Evolutionary conservation across 2,888 invertebrate genomes (phyloP).

Genomic region (Galerucella pusilla): DNA sequence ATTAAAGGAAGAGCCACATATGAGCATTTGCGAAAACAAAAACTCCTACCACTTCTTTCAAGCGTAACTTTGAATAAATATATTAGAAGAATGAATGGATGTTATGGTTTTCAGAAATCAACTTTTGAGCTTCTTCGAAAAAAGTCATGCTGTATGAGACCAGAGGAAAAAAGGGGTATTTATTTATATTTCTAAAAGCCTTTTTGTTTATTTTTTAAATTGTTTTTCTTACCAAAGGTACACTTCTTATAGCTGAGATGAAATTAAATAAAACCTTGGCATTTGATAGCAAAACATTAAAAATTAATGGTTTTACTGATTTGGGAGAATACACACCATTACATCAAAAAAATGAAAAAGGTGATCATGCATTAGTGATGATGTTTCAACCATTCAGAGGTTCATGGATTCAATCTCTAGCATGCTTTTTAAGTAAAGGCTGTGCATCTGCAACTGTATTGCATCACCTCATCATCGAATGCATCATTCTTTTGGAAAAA

Average conservation of each 20-base stretch:
- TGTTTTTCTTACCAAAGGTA: background rate
- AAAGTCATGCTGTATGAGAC: background rate
- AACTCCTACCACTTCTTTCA: background rate
- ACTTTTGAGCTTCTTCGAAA: background rate
- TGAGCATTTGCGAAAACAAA: constrained; percentile 1
- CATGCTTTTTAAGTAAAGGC: constrained; percentile 35
- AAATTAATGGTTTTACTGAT: constrained; percentile 33
- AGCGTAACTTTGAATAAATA: background rate
- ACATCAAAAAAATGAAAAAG: background rate
- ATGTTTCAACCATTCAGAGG: constrained; percentile 43
- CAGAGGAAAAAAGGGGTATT: background rate
- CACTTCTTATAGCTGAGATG: constrained; percentile 33
- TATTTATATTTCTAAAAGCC: background rate
- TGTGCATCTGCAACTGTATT: constrained; percentile 29
- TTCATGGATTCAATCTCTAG: constrained; percentile 19
- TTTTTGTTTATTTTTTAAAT: background rate
- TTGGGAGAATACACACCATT: constrained; percentile 33
- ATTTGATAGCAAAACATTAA: constrained; percentile 22
- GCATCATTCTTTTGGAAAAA: constrained; percentile 38
- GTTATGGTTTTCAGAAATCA: background rate
- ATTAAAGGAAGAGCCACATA: constrained; percentile 1
- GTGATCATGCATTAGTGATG: constrained; percentile 39
- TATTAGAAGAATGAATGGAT: constrained; percentile 1
- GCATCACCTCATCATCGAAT: constrained; percentile 29
- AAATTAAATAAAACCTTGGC: constrained; percentile 27